phyloP scores from a whole-genome alignment of 2,888 invertebrate genomes.

The Spisula solida region DNA sequence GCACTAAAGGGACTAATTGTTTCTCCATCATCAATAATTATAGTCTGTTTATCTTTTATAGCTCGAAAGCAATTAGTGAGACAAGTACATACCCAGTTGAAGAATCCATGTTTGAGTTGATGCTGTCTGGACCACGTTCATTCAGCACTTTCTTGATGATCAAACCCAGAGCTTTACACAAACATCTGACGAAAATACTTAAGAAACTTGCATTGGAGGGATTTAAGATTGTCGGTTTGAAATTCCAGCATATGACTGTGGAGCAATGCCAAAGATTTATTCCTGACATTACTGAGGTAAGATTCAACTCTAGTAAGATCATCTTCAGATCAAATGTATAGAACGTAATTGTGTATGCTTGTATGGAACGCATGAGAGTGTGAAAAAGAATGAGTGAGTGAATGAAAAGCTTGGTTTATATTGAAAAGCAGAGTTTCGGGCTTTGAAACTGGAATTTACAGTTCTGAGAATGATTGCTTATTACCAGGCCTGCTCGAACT shows the following conservation, averaged over 20 bases:
- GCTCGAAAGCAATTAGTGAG: slow-evolving; percentile 28
- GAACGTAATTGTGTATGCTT: no score
- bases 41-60: not conserved
- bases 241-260: slow-evolving; percentile 71
- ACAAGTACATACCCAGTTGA: slow-evolving; percentile 54
- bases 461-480: no score
- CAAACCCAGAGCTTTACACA: slow-evolving; percentile 82
- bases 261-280: slow-evolving; percentile 72
- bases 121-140: slow-evolving; percentile 81
- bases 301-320: no score
- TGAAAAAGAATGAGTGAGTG: no score
- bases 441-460: no score
- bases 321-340: no score
- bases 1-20: no score
- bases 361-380: no score
- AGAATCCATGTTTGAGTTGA: slow-evolving; percentile 81
- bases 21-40: not conserved
- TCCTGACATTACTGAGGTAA: slow-evolving; percentile 71
- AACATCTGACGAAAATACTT: slow-evolving; percentile 81
- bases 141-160: slow-evolving; percentile 82
- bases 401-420: no score
- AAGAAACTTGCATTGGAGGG: slow-evolving; percentile 82
- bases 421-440: no score
- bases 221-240: slow-evolving; percentile 81
- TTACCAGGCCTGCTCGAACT: no score